Percentiles rank a stretch among this genome's conserved stretches.
phyloP scores from a whole-genome alignment of 2,113 vertebrate species.

The Cyprinus carpio region DNA sequence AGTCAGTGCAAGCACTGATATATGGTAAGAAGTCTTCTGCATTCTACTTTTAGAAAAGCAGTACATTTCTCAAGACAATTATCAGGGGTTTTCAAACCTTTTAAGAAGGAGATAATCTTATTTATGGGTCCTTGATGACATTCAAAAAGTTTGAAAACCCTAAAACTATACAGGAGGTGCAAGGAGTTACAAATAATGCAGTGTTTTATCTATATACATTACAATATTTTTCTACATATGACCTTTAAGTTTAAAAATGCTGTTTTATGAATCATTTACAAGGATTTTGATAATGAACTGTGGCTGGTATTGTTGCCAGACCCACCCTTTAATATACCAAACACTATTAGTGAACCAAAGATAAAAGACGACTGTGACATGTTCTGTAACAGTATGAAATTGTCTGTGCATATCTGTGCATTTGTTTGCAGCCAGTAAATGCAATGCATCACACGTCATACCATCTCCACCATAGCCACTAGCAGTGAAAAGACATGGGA shows the following conservation, averaged over 20 bases:
- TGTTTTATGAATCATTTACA: background rate
- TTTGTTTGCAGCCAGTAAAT: constrained; percentile 62
- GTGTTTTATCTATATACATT: background rate
- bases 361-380: constrained; percentile 22
- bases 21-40: background rate
- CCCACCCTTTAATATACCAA: constrained; percentile 66
- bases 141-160: constrained; percentile 11
- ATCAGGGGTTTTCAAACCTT: constrained; percentile 8
- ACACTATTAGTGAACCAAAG: constrained; percentile 47
- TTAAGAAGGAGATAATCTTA: background rate
- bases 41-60: background rate
- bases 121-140: background rate
- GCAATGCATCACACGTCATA: constrained; percentile 67
- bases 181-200: background rate
- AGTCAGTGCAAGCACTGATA: background rate
- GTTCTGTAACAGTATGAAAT: constrained; percentile 24
- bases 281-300: background rate
- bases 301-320: constrained; percentile 46
- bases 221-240: background rate
- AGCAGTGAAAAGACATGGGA: constrained; percentile 57
- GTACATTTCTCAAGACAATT: constrained; percentile 3
- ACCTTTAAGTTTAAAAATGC: background rate
- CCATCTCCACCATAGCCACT: constrained; percentile 55
- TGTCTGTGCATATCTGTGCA: constrained; percentile 55
- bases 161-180: background rate